phyloP scores from a whole-genome alignment of 2,113 vertebrate species.

The Microcebus jonahi region DNA sequence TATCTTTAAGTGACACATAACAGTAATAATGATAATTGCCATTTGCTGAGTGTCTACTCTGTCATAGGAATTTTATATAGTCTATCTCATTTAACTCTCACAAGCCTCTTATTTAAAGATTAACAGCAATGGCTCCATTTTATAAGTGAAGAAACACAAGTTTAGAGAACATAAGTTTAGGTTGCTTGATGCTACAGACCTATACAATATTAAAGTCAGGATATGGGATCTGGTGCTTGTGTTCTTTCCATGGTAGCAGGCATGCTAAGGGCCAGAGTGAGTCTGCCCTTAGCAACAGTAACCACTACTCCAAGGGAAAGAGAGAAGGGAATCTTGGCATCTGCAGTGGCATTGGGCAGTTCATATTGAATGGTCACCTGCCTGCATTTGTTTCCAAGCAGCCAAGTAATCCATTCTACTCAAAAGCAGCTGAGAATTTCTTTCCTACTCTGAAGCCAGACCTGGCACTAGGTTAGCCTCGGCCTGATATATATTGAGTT shows the following conservation, averaged over 20 bases:
- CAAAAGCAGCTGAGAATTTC: constrained; percentile 6
- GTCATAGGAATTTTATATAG: neutral
- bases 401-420: neutral
- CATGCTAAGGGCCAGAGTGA: neutral
- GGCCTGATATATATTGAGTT: neutral
- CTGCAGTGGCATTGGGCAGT: neutral
- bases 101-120: neutral
- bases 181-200: neutral
- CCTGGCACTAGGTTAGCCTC: neutral
- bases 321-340: too few relatives aligned
- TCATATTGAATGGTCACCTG: neutral
- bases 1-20: neutral
- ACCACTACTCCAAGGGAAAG: neutral
- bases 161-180: neutral
- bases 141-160: neutral
- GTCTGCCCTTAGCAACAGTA: neutral
- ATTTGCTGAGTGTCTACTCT: neutral
- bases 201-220: neutral
- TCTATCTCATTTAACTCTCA: neutral
- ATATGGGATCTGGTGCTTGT: neutral
- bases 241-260: neutral
- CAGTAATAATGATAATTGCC: neutral
- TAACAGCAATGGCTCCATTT: neutral
- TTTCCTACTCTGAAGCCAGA: neutral
- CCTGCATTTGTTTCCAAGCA: neutral